Evolutionary conservation across 1,140 invertebrate genomes (phyloP).

Genomic region (Trissolcus basalis): DNA sequence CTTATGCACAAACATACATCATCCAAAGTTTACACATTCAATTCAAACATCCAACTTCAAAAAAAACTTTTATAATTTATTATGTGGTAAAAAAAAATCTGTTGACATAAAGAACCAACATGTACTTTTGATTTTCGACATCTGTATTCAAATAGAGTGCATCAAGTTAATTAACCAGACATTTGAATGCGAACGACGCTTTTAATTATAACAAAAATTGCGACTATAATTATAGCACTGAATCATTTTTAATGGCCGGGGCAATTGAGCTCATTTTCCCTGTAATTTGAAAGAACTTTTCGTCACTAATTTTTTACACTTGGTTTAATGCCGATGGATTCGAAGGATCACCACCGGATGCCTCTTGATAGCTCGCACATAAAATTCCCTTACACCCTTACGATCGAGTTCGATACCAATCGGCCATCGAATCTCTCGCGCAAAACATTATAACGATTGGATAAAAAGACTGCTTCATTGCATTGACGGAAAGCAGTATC

Average conservation of each 20-base stretch:
- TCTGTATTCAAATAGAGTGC: no score
- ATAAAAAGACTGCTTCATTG: slow-evolving; percentile 41
- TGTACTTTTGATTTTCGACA: no score
- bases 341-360: slow-evolving; percentile 46
- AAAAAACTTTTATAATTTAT: not conserved
- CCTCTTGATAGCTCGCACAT: slow-evolving; percentile 50
- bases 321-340: slow-evolving; percentile 36
- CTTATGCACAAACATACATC: not conserved
- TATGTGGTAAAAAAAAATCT: no score
- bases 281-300: slow-evolving; percentile 27
- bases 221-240: no score
- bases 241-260: no score
- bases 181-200: no score
- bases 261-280: no score
- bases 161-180: no score
- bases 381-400: slow-evolving; percentile 56
- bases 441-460: slow-evolving; percentile 58
- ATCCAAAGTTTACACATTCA: not conserved
- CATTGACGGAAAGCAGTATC: slow-evolving; percentile 49
- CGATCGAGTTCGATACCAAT: slow-evolving; percentile 63
- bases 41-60: not conserved
- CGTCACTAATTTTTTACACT: slow-evolving; percentile 51
- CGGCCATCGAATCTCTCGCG: slow-evolving; percentile 60
- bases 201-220: no score
- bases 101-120: no score